A percentile compares a stretch with the other conserved stretches of the same genome.
Conservation (phyloP, 2,797 vertebrate genomes). For the Cheirogaleus major region DNA sequence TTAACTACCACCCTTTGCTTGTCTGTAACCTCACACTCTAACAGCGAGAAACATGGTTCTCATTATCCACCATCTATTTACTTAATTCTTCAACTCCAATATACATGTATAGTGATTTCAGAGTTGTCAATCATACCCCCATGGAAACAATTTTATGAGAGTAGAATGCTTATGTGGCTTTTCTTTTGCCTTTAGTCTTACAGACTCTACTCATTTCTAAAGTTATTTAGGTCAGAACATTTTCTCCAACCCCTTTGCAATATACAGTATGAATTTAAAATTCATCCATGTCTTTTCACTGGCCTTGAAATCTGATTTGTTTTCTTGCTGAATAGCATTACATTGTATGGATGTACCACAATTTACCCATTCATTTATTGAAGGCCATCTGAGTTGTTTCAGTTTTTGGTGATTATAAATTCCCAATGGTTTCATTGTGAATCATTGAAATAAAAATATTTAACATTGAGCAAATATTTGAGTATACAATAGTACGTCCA, state of each 20-base stretch:
- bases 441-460: neutral
- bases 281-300: neutral
- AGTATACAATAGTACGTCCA: neutral
- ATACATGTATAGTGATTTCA: neutral
- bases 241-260: neutral
- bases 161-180: neutral
- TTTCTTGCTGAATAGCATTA: neutral
- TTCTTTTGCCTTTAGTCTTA: neutral
- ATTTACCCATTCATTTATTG: neutral
- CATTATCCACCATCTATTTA: neutral
- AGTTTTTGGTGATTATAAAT: slow-evolving; percentile 8
- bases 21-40: neutral
- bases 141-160: neutral
- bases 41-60: neutral
- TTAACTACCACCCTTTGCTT: neutral
- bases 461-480: neutral
- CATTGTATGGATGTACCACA: neutral
- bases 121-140: neutral
- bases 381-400: neutral
- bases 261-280: neutral
- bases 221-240: neutral
- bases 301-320: neutral
- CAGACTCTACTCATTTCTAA: neutral
- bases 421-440: neutral
- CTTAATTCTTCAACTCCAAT: neutral